phyloP scores from a whole-genome alignment of 2,888 invertebrate species.

The Amiota mariae region DNA sequence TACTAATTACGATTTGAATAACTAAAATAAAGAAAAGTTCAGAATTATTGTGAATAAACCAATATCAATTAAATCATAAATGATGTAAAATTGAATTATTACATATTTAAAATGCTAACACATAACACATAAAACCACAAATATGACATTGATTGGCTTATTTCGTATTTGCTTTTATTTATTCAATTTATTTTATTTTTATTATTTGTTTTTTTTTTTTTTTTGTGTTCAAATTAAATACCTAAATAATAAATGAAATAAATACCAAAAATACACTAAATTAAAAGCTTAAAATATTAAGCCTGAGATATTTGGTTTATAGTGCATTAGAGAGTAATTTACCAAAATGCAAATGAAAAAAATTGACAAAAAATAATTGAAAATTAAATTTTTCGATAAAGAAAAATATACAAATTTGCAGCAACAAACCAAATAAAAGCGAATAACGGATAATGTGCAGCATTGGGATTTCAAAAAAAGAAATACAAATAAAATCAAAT shows the following conservation, averaged over 20 bases:
- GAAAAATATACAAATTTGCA: too few relatives aligned
- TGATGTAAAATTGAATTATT: conserved; percentile 33
- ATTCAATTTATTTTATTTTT: too few relatives aligned
- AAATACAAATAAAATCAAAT: too few relatives aligned
- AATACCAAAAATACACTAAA: conserved; percentile 26
- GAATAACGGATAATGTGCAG: too few relatives aligned
- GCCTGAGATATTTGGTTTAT: conserved; percentile 46
- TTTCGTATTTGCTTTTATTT: not conserved
- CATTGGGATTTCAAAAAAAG: too few relatives aligned
- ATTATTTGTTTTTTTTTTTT: too few relatives aligned
- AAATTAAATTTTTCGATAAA: too few relatives aligned
- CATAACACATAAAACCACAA: conserved; percentile 35
- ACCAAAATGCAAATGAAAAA: not conserved
- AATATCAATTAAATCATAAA: conserved; percentile 36
- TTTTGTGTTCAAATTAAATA: not conserved
- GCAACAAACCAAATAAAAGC: too few relatives aligned
- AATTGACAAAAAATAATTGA: too few relatives aligned
- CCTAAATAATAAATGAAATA: conserved; percentile 21
- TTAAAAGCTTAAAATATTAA: conserved; percentile 44
- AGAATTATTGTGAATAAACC: conserved; percentile 48
- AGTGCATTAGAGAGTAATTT: conserved; percentile 43
- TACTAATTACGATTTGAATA: too few relatives aligned
- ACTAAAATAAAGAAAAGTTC: not conserved
- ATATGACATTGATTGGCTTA: conserved; percentile 19
- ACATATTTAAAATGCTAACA: conserved; percentile 41